A percentile compares a stretch with the other conserved stretches of the same genome.
These are phyloP conservation scores for Pristiophorus japonicus DNA, from an alignment of 2,113 vertebrate genomes.

Conservation along the genomic window DNA sequence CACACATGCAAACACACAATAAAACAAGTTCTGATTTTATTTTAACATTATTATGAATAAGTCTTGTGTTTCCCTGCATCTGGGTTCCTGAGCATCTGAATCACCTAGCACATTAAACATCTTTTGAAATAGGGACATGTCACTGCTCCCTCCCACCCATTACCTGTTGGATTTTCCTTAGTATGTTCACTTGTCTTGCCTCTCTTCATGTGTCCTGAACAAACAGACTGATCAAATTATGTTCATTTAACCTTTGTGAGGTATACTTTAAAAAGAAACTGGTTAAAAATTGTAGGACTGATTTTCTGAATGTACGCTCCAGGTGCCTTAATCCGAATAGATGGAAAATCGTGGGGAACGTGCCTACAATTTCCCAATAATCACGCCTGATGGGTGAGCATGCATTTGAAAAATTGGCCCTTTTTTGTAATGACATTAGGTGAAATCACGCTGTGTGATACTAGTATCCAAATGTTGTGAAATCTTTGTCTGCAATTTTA, in stretches of 20 bases:
- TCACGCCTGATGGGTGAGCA: not conserved
- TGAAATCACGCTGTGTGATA: not conserved
- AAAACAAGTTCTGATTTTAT: not conserved
- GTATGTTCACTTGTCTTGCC: not conserved
- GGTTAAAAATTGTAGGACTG: not conserved
- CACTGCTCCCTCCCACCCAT: not conserved
- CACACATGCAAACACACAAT: not conserved
- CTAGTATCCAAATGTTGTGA: not conserved
- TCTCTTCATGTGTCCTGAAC: not conserved
- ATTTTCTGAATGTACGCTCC: not conserved
- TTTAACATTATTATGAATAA: not conserved
- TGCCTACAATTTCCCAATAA: not conserved
- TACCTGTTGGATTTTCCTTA: not conserved
- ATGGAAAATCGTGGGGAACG: not conserved
- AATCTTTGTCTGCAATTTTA: not conserved
- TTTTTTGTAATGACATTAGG: not conserved
- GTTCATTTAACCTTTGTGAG: constrained; percentile 10
- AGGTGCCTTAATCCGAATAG: not conserved
- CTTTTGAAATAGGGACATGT: not conserved
- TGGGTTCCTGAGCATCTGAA: not conserved
- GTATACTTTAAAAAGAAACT: not conserved
- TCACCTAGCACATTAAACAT: not conserved
- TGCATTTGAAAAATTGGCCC: constrained; percentile 29
- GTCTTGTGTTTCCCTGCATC: not conserved
- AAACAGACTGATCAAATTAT: constrained; percentile 23